Conservation (phyloP, 1,140 invertebrate species). For the Sarcophaga bullata region DNA sequence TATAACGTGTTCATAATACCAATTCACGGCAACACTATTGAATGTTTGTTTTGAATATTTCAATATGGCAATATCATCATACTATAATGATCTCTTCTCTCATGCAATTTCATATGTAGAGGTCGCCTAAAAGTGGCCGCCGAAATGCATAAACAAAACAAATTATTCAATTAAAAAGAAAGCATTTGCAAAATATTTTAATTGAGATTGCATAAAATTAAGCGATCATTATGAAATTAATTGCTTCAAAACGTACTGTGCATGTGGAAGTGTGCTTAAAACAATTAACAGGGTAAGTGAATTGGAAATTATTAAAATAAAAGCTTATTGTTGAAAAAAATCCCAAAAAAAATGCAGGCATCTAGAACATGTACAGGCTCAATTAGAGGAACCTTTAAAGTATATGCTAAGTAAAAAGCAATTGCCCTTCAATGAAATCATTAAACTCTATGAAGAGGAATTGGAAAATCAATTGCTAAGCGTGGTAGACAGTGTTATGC, state of each 20-base stretch:
- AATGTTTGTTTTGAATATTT: neutral
- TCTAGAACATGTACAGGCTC: slow-evolving; percentile 40
- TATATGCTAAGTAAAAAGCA: slow-evolving; percentile 25
- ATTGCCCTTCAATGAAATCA: slow-evolving; percentile 31
- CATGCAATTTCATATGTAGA: neutral
- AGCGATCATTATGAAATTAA: slow-evolving; percentile 50
- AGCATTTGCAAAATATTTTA: slow-evolving; percentile 13
- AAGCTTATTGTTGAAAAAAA: neutral
- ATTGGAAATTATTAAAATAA: neutral
- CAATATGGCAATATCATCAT: neutral
- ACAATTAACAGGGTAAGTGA: slow-evolving; percentile 48
- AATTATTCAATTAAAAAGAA: neutral
- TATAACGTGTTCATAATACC: neutral
- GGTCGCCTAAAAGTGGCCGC: neutral
- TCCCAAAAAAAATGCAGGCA: neutral
- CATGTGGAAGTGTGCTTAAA: slow-evolving; percentile 57
- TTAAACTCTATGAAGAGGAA: slow-evolving; percentile 25
- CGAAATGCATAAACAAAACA: neutral
- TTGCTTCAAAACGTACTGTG: slow-evolving; percentile 49
- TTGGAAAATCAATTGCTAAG: slow-evolving; percentile 14
- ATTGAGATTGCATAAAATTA: neutral
- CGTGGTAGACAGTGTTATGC: slow-evolving; percentile 49
- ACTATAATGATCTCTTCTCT: neutral
- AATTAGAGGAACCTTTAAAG: slow-evolving; percentile 41
- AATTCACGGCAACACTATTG: neutral